Base-by-base conservation (phyloP, 2,888 invertebrate genomes). In the Flabesymbios commensalis region DNA sequence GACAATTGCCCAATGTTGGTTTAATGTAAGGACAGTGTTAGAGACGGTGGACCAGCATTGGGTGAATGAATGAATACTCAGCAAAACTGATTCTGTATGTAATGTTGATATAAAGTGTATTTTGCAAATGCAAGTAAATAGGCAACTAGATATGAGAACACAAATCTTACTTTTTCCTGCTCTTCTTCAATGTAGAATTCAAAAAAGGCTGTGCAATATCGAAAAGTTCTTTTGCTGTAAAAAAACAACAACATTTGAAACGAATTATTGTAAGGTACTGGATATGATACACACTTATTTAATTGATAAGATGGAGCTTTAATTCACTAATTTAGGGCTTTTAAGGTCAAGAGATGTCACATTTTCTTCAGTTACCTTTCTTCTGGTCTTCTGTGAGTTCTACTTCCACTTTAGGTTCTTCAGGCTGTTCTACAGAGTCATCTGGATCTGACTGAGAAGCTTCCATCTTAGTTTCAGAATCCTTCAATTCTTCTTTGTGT, bases 341-440 rank as follows among this genome's bases (percentile, higher is more conserved):
- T n/a, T n/a, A n/a, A n/a, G n/a, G n/a, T n/a, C n/a, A n/a, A n/a
- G n/a, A n/a, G n/a, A n/a, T n/a, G n/a, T n/a, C n/a, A n/a, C n/a
- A n/a, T n/a, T n/a, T n/a, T n/a, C 28, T 7, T 32, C 17, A 24
- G 14, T 52, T 28, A 64, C 61, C 57, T 48, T 31, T 51, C 48
- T 56, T 63, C 43, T 65, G 51, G 24, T 56, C 59, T 22, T 55
- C 59, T 29, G 65, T 63, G 33, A 65, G 41, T 22, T 57, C 26
- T 41, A 56, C 53, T 29, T 58, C 51, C 7, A 54, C 57, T 19
- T 48, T 58, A 33, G 43, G 45, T n/a, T 60, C 52, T 33, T 54
- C 55, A 5, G 61, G 56, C 19, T 51, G 53, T n/a, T 42, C 28
- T 17, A 17, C 14, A 19, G n/a, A 17, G 7, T 17, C 56, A 7